phyloP scores from a whole-genome alignment of 2,113 vertebrate species.

The Spea bombifrons region DNA sequence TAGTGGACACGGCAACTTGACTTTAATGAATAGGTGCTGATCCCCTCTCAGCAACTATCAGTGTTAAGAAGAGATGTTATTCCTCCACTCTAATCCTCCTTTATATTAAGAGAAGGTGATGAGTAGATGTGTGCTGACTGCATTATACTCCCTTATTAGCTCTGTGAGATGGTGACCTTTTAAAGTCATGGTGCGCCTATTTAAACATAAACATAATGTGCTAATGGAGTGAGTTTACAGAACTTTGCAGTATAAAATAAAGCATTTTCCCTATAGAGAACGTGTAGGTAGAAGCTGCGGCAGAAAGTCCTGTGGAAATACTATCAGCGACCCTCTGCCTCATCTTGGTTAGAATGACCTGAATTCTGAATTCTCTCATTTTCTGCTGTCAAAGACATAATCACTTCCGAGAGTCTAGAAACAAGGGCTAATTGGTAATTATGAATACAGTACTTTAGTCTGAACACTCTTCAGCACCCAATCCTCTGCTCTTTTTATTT shows the following conservation, averaged over 20 bases:
- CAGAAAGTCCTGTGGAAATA: background rate
- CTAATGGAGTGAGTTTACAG: constrained; percentile 22
- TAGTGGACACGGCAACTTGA: constrained; percentile 48
- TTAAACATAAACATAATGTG: constrained; percentile 38
- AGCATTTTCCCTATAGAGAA: background rate
- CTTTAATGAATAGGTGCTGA: constrained; percentile 49
- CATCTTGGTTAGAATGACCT: background rate
- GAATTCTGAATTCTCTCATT: background rate
- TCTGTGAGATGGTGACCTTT: constrained; percentile 21
- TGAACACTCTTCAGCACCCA: no score
- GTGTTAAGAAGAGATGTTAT: constrained; percentile 40
- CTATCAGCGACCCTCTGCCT: background rate
- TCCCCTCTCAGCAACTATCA: constrained; percentile 41
- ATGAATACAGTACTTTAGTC: background rate
- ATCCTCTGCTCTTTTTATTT: no score
- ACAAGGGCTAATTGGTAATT: background rate
- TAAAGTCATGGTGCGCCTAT: constrained; percentile 20
- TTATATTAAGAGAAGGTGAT: constrained; percentile 37
- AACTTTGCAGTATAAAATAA: constrained; percentile 24
- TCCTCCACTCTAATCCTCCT: constrained; percentile 41
- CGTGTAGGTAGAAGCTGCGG: background rate
- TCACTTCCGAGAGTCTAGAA: background rate
- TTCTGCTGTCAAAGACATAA: background rate
- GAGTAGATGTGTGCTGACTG: constrained; percentile 38
- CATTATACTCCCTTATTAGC: constrained; percentile 37